Evolutionary conservation across 2,888 invertebrate genomes (phyloP), one percentile per base, ranked within the genome.

Genomic region (Blastobasis lacticolella): DNA sequence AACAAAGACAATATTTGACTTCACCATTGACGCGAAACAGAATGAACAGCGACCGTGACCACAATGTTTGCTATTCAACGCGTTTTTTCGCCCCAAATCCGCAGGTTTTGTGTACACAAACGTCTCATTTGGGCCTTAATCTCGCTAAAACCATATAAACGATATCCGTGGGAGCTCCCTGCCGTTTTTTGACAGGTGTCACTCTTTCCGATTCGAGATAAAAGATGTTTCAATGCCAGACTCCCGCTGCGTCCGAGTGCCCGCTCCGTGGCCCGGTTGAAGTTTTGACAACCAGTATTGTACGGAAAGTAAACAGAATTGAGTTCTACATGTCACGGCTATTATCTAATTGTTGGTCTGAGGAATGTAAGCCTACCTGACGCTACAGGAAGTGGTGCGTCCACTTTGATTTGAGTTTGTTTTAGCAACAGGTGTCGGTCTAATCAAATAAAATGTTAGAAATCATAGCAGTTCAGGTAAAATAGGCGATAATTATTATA

Each of bases 171-270:
- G 75, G 76, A 77, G 73, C 73, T 38, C 61, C 60, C 61, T 58
- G 62, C 51, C 63, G 63, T 65, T 59, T 67, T 72, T 63, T 81
- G 81, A 78, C 81, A 81, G 80, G 78, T 80, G 80, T 81, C 79
- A 78, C 71, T 78, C 75, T 73, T 78, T 71, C 62, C 61, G 67
- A 73, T 69, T 64, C 60, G 63, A 73, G 71, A 75, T 72, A 75
- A 73, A 73, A 77, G 73, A 80, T 75, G 76, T 75, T 79, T 80
- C 78, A 79, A 80, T 81, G 45, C 10, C 71, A 72, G 68, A 71
- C 61, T 65, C 81, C 81, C 72, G 78, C 72, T 54, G 81, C 57
- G 80, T 66, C 51, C 45, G 66, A 66, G 66, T 63, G 64, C 60
- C 57, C 56, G 57, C 23, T 2, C 45, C 55, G 54, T 52, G 45